Base-by-base conservation (phyloP, 2,797 vertebrate species). In the Pteropus rufus region DNA sequence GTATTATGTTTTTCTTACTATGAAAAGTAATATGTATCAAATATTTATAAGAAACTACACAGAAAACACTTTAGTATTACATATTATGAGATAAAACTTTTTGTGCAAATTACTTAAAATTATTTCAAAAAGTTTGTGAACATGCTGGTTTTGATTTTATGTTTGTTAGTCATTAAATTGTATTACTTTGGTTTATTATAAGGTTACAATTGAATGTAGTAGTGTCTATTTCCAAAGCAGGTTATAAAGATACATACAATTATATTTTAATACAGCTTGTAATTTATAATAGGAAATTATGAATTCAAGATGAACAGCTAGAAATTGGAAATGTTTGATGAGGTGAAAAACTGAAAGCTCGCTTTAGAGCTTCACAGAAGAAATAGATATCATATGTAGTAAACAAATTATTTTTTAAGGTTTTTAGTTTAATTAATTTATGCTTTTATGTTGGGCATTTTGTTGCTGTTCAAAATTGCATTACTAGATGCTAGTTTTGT, bases 111-210 rank as follows among this genome's bases (percentile, higher is more conserved):
- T 96, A 80, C 26, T 36, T 85, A 21, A 70, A 49, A 49, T 49
- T 49, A 49, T 92, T 94, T 91, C 19, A 58, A 91, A 96, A 97
- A 81, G 29, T 67, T 93, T 90, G 26, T 91, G 58, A 92, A 77
- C 52, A 31, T 62, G 26, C 15, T 72, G 14, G 16, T 96, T 96
- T 77, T 56, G 81, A 77, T 36, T 85, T 81, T 92, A 91, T 84
- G 11, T 65, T 80, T 82, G 7, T 88, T 29, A 77, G 31, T 60
- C 65, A n/a, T 58, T 81, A 52, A 72, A 75, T 65, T 65, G 36
- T 79, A 39, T 87, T 60, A 73, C 7, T 49, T 56, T 62, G 49
- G 29, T 60, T 91, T 88, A 19, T 9, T 65, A 11, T 56, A 64
- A 29, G n/a, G 10, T 69, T 83, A 15, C 36, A 81, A 34, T 60